Base-by-base conservation (phyloP, 2,797 vertebrate genomes). In the Oryzias sinensis region DNA sequence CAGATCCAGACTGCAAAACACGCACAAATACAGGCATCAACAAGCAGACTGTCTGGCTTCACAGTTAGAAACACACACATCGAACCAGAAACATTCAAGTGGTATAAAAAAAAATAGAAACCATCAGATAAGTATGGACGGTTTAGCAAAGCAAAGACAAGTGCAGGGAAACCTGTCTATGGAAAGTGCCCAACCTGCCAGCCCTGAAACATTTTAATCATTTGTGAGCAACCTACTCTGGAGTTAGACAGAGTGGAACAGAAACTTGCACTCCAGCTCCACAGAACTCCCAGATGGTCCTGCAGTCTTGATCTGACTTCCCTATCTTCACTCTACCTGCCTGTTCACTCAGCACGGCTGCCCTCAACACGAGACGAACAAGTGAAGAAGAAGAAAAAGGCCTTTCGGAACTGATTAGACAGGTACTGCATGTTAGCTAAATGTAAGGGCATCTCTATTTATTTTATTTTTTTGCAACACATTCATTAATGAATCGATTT, bases 151-250 rank as follows among this genome's bases (percentile, higher is more conserved):
- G 63, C 59, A 59, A 47, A 41, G n/a, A 70, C 55, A 56, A 62
- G 63, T 43, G 62, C 57, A 44, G 53, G 56, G 53, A 3, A 37
- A 62, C 62, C 72, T 72, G 62, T 70, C 72, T 77, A 83, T 43
- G 68, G 72, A 80, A 74, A 75, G 78, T 49, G 41, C 72, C 75
- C 79, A 22, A 77, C 75, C 82, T 85, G 82, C 84, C 83, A 82
- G 72, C 62, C 43, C 59, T 40, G 57, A 86, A 87, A 82, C 72
- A 76, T 83, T 89, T 78, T 82, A 81, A 89, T 89, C 83, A 84
- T 83, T 78, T 79, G 83, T 85, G 41, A 87, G 81, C 80, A 83
- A 89, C 88, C 86, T 85, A 85, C 79, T 88, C 79, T 76, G 62
- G 68, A 82, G 61, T 51, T 63, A 82, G 80, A 62, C 77, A 83